Conservation (phyloP, 1,140 invertebrate genomes). For the Drosophila jambulina region DNA sequence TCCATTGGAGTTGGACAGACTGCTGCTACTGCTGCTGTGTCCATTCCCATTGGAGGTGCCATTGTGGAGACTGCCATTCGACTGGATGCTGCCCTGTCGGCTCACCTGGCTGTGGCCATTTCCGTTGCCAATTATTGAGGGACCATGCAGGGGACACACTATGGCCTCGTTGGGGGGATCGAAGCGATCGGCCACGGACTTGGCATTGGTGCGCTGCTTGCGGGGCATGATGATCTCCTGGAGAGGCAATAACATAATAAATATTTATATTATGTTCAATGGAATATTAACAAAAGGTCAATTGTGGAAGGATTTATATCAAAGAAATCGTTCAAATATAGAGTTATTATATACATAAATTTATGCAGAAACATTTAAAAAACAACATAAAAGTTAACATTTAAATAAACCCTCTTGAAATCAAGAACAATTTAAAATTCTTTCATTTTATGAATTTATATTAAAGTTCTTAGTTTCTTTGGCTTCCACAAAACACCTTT, state of each 20-base stretch:
- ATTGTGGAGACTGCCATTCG: conserved; percentile 66
- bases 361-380: background rate
- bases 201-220: conserved; percentile 90
- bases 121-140: conserved; percentile 41
- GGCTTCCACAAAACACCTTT: background rate
- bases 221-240: conserved; percentile 90
- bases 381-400: background rate
- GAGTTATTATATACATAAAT: background rate
- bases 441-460: background rate
- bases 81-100: conserved; percentile 68
- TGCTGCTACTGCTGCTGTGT: conserved; percentile 44
- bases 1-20: conserved; percentile 53
- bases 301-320: background rate
- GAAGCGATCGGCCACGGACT: conserved; percentile 88
- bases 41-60: conserved; percentile 44
- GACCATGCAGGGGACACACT: conserved; percentile 72
- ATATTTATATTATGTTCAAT: background rate
- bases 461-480: background rate
- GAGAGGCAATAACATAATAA: background rate
- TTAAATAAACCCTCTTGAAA: background rate
- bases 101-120: conserved; percentile 71
- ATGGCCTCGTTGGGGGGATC: conserved; percentile 79
- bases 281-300: conserved; percentile 1
- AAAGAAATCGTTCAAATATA: background rate
- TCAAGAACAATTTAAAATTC: background rate